These are phyloP conservation scores for Psittacula derbiana DNA, from an alignment of 2,797 vertebrate genomes.

Conservation along the genomic window DNA sequence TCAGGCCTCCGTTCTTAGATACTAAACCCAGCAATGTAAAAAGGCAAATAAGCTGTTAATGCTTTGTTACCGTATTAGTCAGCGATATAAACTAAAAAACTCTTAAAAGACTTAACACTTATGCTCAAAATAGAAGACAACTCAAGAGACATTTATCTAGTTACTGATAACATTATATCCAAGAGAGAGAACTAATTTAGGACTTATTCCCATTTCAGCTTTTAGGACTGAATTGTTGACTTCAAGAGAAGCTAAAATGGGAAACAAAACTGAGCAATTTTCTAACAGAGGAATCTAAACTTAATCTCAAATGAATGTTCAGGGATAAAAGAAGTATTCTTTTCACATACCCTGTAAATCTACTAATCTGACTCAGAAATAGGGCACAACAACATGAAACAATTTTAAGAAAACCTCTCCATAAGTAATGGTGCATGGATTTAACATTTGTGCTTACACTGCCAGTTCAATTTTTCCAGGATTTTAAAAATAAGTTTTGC, in stretches of 20 bases:
- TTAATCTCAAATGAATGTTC: background rate
- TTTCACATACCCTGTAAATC: background rate
- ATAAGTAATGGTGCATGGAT: background rate
- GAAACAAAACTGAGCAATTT: background rate
- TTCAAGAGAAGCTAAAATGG: background rate
- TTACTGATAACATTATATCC: background rate
- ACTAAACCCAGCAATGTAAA: background rate
- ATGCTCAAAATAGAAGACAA: background rate
- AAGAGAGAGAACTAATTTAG: background rate
- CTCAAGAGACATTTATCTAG: background rate
- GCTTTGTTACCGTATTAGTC: background rate
- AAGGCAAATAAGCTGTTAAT: background rate
- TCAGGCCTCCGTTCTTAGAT: background rate
- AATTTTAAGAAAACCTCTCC: accelerated
- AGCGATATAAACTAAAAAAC: background rate
- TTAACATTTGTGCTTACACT: background rate
- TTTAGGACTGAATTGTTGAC: background rate
- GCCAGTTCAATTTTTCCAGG: background rate
- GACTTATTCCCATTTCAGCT: background rate
- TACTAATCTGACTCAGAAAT: background rate
- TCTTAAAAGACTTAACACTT: background rate
- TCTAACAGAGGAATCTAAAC: background rate
- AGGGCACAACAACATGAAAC: background rate
- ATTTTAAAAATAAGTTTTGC: background rate
- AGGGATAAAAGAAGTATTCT: background rate